phyloP scores from a whole-genome alignment of 2,888 invertebrate genomes.

The Epiperipatus broadwayi region DNA sequence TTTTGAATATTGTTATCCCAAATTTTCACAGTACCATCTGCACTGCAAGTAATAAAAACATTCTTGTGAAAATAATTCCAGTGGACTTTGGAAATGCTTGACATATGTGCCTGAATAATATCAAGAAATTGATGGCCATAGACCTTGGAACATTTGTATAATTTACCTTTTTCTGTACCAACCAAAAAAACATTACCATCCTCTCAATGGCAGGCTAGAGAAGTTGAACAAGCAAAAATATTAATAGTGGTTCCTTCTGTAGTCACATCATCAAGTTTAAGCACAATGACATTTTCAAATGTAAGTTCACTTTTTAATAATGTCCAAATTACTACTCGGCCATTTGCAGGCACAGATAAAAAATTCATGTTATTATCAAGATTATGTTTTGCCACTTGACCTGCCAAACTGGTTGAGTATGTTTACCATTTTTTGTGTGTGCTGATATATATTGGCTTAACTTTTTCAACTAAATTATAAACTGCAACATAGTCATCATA shows the following conservation, averaged over 20 bases:
- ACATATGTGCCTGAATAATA: constrained; percentile 52
- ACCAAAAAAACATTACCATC: constrained; percentile 61
- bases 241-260: background rate
- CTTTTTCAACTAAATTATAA: constrained; percentile 47
- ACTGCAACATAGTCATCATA: constrained; percentile 75
- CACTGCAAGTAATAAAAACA: constrained; percentile 79
- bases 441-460: no score
- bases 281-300: no score
- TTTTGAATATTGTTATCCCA: constrained; percentile 75
- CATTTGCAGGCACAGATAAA: constrained; percentile 74
- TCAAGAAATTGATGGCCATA: constrained; percentile 33
- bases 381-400: constrained; percentile 71
- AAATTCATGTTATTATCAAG: constrained; percentile 80
- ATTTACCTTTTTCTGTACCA: constrained; percentile 76
- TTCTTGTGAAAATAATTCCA: constrained; percentile 70
- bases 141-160: constrained; percentile 65
- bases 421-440: constrained; percentile 65
- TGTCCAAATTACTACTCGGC: constrained; percentile 54
- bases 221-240: constrained; percentile 58
- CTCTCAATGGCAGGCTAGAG: constrained; percentile 67
- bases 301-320: no score
- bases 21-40: constrained; percentile 85
- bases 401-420: constrained; percentile 74
- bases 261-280: constrained; percentile 16
- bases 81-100: constrained; percentile 69